phyloP scores from a whole-genome alignment of 2,888 invertebrate species.

The Torymus aiolomorphi region DNA sequence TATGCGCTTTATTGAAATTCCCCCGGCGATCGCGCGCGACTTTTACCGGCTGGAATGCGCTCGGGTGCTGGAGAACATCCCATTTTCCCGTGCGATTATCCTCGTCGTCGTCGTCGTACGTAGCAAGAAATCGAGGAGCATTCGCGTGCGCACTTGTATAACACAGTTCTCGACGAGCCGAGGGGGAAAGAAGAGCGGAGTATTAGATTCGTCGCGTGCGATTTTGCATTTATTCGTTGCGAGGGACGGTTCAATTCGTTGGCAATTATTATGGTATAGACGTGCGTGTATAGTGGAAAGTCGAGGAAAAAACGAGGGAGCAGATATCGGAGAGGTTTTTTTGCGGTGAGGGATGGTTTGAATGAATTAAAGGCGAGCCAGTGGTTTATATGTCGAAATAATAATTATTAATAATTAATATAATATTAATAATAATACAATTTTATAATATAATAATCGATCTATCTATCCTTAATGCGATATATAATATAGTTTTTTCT shows the following conservation, averaged over 20 bases:
- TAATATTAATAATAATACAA: slow-evolving; percentile 66
- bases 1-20: slow-evolving; percentile 72
- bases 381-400: slow-evolving; percentile 57
- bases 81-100: slow-evolving; percentile 20
- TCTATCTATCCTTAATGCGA: slow-evolving; percentile 67
- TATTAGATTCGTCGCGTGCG: slow-evolving; percentile 3
- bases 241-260: slow-evolving; percentile 16
- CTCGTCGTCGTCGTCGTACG: neutral
- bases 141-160: too few species aligned
- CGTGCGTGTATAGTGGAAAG: too few species aligned
- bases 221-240: neutral
- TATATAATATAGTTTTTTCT: slow-evolving; percentile 70
- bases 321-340: too few species aligned
- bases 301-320: too few species aligned
- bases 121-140: slow-evolving; percentile 1
- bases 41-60: slow-evolving; percentile 58
- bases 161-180: neutral
- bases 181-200: neutral
- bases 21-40: slow-evolving; percentile 60
- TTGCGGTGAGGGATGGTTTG: neutral
- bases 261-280: too few species aligned
- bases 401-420: slow-evolving; percentile 65
- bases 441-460: slow-evolving; percentile 67
- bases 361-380: slow-evolving; percentile 28
- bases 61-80: neutral